phyloP scores from a whole-genome alignment of 2,888 invertebrate species.

The Nymphalis c-album region DNA sequence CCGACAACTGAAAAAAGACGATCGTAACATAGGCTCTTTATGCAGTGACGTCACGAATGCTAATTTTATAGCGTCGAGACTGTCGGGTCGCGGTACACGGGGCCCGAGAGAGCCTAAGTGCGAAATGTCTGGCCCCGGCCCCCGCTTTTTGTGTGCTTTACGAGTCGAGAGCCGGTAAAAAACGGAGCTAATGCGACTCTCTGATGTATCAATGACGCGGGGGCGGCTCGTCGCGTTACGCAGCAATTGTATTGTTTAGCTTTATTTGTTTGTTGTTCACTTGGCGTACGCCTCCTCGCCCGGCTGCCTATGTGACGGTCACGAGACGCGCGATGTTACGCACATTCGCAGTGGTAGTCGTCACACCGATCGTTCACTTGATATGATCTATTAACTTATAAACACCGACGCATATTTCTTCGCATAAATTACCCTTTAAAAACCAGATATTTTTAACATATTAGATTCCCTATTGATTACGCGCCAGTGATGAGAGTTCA shows the following conservation, averaged over 20 bases:
- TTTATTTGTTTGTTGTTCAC: not conserved
- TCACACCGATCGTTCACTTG: not conserved
- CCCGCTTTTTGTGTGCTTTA: constrained; percentile 30
- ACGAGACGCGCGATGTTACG: not conserved
- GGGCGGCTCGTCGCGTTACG: constrained; percentile 12
- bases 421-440: constrained; percentile 2
- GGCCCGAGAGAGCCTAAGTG: constrained; percentile 16
- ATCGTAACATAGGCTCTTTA: constrained; percentile 22
- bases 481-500: not conserved
- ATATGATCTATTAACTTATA: constrained; percentile 2
- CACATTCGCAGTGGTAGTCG: no score
- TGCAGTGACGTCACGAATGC: constrained; percentile 26
- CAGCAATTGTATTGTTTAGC: not conserved
- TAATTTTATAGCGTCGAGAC: constrained; percentile 26
- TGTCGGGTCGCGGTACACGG: constrained; percentile 30
- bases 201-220: constrained; percentile 16
- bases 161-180: constrained; percentile 13
- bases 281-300: not conserved
- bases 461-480: not conserved
- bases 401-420: not conserved
- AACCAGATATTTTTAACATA: not conserved
- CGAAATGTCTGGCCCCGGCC: constrained; percentile 26
- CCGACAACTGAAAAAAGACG: constrained; percentile 10
- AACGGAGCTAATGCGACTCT: constrained; percentile 7
- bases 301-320: not conserved